Evolutionary conservation across 2,113 vertebrate genomes (phyloP).

Genomic region (Todiramphus chloris): DNA sequence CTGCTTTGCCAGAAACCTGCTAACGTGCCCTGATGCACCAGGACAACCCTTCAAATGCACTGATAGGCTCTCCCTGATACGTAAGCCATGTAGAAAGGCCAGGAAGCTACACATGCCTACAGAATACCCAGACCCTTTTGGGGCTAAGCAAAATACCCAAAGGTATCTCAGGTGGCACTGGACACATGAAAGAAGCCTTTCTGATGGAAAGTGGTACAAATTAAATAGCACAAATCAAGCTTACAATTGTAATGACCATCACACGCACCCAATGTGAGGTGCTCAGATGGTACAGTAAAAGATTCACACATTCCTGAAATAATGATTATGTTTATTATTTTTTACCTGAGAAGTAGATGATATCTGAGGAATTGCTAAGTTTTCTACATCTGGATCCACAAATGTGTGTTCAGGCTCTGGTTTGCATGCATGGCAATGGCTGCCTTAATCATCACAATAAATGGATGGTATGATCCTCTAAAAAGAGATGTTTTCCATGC

Average conservation of each 20-base stretch:
- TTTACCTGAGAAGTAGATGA: neutral
- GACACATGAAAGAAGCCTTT: neutral
- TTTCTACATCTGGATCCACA: neutral
- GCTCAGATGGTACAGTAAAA: neutral
- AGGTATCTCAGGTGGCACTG: neutral
- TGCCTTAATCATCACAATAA: neutral
- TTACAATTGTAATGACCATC: neutral
- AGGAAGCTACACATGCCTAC: neutral
- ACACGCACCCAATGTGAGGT: accelerated
- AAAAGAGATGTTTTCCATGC: neutral
- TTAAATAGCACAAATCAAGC: neutral
- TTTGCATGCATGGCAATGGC: neutral
- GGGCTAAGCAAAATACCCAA: neutral
- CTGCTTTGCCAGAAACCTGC: neutral
- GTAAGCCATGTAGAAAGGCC: neutral
- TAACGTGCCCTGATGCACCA: neutral
- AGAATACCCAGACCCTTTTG: neutral
- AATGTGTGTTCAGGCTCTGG: accelerated
- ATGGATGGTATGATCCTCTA: neutral
- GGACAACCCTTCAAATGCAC: neutral
- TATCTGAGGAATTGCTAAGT: neutral
- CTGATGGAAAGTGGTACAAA: neutral
- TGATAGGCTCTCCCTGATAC: neutral
- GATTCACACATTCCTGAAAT: neutral
- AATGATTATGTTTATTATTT: neutral